Evolutionary conservation across 1,140 invertebrate genomes (phyloP).

Genomic region (Elymnias hypermnestra): DNA sequence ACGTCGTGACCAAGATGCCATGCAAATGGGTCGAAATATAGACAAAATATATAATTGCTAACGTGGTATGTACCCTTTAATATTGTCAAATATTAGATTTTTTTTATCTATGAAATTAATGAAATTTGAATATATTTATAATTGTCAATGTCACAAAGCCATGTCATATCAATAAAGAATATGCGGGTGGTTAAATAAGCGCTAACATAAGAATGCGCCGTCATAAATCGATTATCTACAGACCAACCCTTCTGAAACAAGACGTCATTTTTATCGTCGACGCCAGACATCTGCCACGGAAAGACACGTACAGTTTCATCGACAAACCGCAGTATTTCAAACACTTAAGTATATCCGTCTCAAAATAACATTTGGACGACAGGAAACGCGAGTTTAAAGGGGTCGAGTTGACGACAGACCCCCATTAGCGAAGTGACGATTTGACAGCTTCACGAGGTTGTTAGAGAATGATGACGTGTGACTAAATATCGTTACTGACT

Average conservation of each 20-base stretch:
- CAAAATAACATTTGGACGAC: conserved; percentile 52
- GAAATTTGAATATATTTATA: no score
- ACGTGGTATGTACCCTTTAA: no score
- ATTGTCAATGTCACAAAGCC: no score
- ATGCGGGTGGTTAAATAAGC: conserved; percentile 19
- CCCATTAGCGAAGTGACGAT: conserved; percentile 65
- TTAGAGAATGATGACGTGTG: conserved; percentile 41
- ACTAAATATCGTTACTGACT: conserved; percentile 28
- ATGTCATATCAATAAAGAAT: not conserved
- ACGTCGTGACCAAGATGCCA: no score
- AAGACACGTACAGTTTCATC: conserved; percentile 16
- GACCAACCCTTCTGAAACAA: conserved; percentile 1
- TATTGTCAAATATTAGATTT: no score
- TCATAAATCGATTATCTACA: conserved; percentile 17
- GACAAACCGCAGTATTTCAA: conserved; percentile 27
- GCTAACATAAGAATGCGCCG: not conserved
- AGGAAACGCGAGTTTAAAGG: conserved; percentile 65
- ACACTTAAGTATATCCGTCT: conserved; percentile 49
- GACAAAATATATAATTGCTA: no score
- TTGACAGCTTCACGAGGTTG: conserved; percentile 50
- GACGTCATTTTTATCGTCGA: conserved; percentile 15
- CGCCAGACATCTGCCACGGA: conserved; percentile 17
- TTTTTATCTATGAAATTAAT: no score
- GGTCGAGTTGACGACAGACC: conserved; percentile 59
- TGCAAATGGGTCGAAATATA: no score